Evolutionary conservation across 2,113 vertebrate species (phyloP), one percentile per base, ranked within the genome.

Genomic region (Lasiurus cinereus): DNA sequence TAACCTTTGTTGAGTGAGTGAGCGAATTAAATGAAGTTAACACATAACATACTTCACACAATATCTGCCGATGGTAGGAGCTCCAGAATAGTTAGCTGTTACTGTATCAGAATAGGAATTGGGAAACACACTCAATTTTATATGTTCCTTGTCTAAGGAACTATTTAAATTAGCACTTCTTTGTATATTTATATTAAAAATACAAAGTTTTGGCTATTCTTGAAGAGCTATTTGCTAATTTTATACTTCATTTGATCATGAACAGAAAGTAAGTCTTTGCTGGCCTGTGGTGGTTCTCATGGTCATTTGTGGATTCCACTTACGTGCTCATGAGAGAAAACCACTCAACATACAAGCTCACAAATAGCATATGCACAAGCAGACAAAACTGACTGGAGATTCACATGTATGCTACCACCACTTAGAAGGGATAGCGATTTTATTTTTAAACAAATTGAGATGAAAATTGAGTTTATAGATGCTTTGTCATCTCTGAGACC

Each of bases 11-110:
- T 76, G 24, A 80, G 59, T 91, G 85, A 70, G 64, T 77, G 36
- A 66, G 72, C 27, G 62, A 36, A 52, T 59, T 64, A 83, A 80
- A 46, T 59, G 16, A 85, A 95, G 54, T 54, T 33, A 89, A 13
- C 50, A 77, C 31, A 80, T 19, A 67, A 95, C 92, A 90, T 48
- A 73, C 36, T 94, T 90, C 27, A 33, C 18, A 66, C 8, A 24
- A 43, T 46, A 66, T 64, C 59, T 62, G 24, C 15, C 83, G 50
- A 29, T 39, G 24, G 6, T 62, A 92, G 80, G 31, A 82, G 22
- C 46, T 83, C 67, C 89, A 8, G 89, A 89, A 86, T 72, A 78
- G 43, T 79, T 85, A 88, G 24, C 24, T 24, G 13, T 91, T 76
- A 43, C n/a, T 78, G 24, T 59, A 77, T 66, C 48, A 67, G 69